Evolutionary conservation across 2,888 invertebrate species (phyloP).

Genomic region (Callyntrura sp.): DNA sequence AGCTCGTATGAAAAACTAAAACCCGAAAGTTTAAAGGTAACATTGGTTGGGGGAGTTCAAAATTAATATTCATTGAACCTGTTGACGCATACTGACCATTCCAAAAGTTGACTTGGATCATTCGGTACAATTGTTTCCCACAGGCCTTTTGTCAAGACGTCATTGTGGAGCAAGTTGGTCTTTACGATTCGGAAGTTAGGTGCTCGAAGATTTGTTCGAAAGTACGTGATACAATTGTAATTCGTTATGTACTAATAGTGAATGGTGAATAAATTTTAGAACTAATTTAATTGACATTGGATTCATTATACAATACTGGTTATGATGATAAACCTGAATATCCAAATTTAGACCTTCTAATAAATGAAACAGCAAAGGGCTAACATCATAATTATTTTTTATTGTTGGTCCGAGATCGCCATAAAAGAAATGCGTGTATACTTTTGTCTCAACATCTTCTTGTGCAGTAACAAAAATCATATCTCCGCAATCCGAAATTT

Average conservation of each 20-base stretch:
- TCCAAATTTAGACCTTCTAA: conserved; percentile 51
- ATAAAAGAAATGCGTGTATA: conserved; percentile 40
- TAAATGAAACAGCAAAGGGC: conserved; percentile 16
- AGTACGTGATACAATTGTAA: conserved; percentile 86
- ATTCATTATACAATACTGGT: background rate
- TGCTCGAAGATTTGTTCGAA: conserved; percentile 97
- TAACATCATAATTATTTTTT: conserved; percentile 14
- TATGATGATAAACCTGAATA: conserved; percentile 33
- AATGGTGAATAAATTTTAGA: background rate
- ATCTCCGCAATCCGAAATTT: conserved; percentile 67
- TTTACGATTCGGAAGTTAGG: conserved; percentile 95
- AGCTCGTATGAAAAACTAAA: background rate
- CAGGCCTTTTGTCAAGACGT: conserved; percentile 87
- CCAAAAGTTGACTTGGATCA: conserved; percentile 93
- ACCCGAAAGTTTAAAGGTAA: too few species aligned
- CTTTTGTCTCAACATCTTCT: background rate
- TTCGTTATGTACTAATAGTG: conserved; percentile 51
- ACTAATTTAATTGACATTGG: background rate
- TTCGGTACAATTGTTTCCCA: conserved; percentile 95
- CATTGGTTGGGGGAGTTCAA: too few species aligned
- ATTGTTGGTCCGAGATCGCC: conserved; percentile 27
- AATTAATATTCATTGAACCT: conserved; percentile 84
- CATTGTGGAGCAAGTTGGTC: conserved; percentile 86
- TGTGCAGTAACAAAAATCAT: conserved; percentile 49
- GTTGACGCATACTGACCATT: conserved; percentile 94